Evolutionary conservation across 2,797 vertebrate species (phyloP), one percentile per base, ranked within the genome.

Genomic region (Hemibagrus guttatus): DNA sequence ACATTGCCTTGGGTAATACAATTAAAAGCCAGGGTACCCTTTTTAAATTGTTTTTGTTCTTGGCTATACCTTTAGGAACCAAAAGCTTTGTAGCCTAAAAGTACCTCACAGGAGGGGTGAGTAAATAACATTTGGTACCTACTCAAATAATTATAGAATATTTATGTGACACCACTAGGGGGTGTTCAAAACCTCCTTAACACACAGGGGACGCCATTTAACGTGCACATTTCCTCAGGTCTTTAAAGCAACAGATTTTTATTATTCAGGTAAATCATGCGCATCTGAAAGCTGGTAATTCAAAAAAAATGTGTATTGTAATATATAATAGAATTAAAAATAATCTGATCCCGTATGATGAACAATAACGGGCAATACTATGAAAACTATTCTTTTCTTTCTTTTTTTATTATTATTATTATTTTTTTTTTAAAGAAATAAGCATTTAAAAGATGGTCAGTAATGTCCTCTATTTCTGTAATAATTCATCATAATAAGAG

Each of bases 101-200:
- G 2, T 3, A 75, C 26, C 26, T 52, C 13, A 21, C 6, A 35
- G 28, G 49, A 35, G 28, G 49, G 28, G 35, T 58, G 17, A 78
- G 58, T n/a, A 63, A 81, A 63, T 81, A 17, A 14, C 23, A 19
- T 52, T 52, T 52, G 68, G 17, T 63, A 63, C 58, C 35, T 68
- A 23, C 63, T 68, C 42, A 66, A 54, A 68, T 68, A 68, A 83
- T 82, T 49, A 46, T 7, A 31, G 28, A 31, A 16, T 68, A 54
- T 68, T 68, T 83, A 54, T 54, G 21, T 12, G 63, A 46, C 35
- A 83, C 78, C 85, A 86, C 78, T 58, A 86, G 85, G 58, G 56
- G 85, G 79, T 6, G 78, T 35, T 63, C 63, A 71, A 63, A 46
- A 61, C 78, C 28, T 79, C 49, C 35, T 63, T 46, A 56, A 56